Evolutionary conservation across 1,140 invertebrate genomes (phyloP), one percentile per base, ranked within the genome.

Genomic region (Drosophila orena): DNA sequence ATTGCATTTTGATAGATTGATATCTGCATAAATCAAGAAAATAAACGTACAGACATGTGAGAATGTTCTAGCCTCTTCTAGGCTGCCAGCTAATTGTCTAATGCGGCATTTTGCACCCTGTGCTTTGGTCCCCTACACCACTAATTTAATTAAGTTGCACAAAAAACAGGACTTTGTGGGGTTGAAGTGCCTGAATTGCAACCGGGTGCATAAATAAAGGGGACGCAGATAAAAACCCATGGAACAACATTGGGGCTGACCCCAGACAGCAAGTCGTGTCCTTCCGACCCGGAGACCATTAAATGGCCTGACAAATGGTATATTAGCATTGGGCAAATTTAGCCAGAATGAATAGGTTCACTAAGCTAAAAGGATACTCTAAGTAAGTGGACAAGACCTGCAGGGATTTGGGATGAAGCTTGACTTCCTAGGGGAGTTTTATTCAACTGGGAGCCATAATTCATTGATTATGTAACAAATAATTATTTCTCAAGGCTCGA

Each of bases 151-250:
- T 79, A 80, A 69, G 77, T 75, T 64, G 58, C 53, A 74, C 62
- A 79, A 80, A 79, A 49, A 57, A 22, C 58, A 81, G 46, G 40
- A 57, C 54, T 61, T 57, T 15, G 43, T 43, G 44, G 43, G 35
- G 15, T 42, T 44, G 17, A 47, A 52, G 77, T 47, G 44, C 27
- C 24, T 14, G 37, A 11, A 38, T 30, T 77, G 81, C 81, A 74
- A 65, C 49, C 42, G 77, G 59, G 61, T 85, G 81, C 81, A 85
- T 85, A 85, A 85, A 81, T 85, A 85, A 85, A 66, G 68, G 44
- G 61, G 64, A 24, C 62, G 73, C 64, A 78, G 55, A 77, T 81
- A 85, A 77, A 86, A 85, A 70, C 76, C 56, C 24, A 37, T 49
- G 64, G n/a, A 56, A 70, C 66, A 70, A 70, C 66, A 57, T 70